Evolutionary conservation across 1,140 invertebrate species (phyloP), one percentile per base, ranked within the genome.

Genomic region (Sesamia nonagrioides): DNA sequence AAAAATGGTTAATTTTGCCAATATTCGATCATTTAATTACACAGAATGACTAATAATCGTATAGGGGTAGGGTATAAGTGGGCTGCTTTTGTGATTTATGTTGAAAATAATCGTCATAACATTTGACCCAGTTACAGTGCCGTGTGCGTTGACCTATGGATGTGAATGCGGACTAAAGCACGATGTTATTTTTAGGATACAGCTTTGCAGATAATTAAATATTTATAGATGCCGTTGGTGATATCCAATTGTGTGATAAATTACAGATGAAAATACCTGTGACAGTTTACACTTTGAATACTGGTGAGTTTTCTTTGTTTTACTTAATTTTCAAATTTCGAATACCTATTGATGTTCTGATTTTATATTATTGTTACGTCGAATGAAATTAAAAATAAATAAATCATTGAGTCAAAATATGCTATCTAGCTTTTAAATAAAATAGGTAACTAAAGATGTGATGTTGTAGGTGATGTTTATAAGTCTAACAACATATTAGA

Each of bases 121-220:
- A 89, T 94, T 90, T 95, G 93, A 95, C 93, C 92, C 92, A 95
- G 84, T 89, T 95, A 90, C 86, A 75, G 84, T 87, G 82, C 84
- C 83, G 89, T 93, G 90, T 93, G 88, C 91, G 90, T 91, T 94
- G 93, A 95, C 93, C 92, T 95, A 93, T 93, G 88, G 87, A 87
- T 85, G 80, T 89, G 90, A 92, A 91, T 95, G 92, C 92, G 92
- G 92, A 93, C 88, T 91, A 84, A 85, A 89, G 82, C 86, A 82
- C 84, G 86, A 91, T 92, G 92, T 94, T 95, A 95, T 94, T 95
- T 95, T 93, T 95, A 95, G 92, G 88, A 91, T 91, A 90, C 87
- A 92, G 88, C 89, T 92, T 94, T 92, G 93, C 93, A 90, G 92
- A 91, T 95, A 91, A 91, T 94, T 94, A 93, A 93, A 92, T 95